Evolutionary conservation across 2,113 vertebrate genomes (phyloP), one percentile per base, ranked within the genome.

Genomic region (Platysternon megacephalum): DNA sequence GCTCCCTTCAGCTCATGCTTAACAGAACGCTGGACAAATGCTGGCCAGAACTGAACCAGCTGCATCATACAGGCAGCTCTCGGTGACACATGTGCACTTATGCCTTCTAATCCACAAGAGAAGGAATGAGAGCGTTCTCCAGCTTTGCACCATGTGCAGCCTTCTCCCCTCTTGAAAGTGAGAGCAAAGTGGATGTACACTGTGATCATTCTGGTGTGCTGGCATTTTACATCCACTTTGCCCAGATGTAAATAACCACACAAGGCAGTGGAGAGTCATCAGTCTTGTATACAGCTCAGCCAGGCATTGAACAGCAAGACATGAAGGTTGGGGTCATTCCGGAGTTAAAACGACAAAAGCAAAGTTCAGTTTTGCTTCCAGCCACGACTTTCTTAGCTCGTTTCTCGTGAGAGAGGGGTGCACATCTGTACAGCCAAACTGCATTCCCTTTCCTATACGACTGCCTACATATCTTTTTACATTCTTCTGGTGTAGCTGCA

Each of bases 311-410:
- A 78, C 29, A 94, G 56, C 28, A 88, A 56, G 35, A 85, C 6
- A 28, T 2, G 29, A 88, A 88, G 19, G 49, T 87, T 42, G 78
- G 79, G 88, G 52, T 11, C 90, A 8, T 93, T 81, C 88, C 85
- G 79, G 51, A n/a, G 49, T 90, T 90, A 82, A 28, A 91, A 87
- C 49, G 39, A 84, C 44, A 88, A 83, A 93, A 86, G 26, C 22
- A 79, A 5, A 32, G 28, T 65, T 11, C 58, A 79, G 2, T 11
- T 61, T 52, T 28, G 10, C 55, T 91, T 90, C 44, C 44, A n/a
- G 39, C 46, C 49, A 49, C n/a, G 53, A 14, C 39, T 32, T 86
- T 93, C n/a, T 88, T 82, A 95, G 72, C 35, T 24, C 39, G 5
- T 61, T 86, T 85, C 32, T 94, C 49, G 46, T 11, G 6, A 51